Evolutionary conservation across 2,113 vertebrate species (phyloP), one percentile per base, ranked within the genome.

Genomic region (Prietella phreatophila): DNA sequence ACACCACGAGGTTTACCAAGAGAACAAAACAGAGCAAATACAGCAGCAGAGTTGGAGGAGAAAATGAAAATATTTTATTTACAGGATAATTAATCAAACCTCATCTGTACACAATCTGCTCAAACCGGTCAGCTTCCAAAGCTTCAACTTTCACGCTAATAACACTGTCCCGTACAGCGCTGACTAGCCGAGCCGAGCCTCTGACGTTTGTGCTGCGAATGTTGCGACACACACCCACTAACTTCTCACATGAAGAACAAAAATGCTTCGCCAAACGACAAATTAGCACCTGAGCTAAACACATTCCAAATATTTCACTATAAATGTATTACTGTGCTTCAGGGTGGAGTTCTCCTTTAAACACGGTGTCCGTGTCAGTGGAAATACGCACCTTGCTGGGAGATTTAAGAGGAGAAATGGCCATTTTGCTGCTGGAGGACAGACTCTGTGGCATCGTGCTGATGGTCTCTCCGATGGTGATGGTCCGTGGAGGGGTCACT

Each of bases 341-440:
- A 17, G 3, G 20, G 75, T n/a, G 42, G 5, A 53, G n/a, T 63
- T 47, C 19, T 30, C 39, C 50, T 58, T 11, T 63, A 79, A 65
- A 69, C 20, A 79, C 55, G 5, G 75, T n/a, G 75, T 14, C 13
- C 5, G 5, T 27, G 22, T 19, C 17, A 2, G 36, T 82, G 33
- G 9, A 87, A 14, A 60, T 2, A 0, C 73, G 65, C 79, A 99
- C 98, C 97, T 99, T 99, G 95, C 97, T 97, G 93, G 98, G 97
- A 80, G 97, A 98, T 93, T 99, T 99, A 53, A 99, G 96, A 17
- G 98, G 98, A 0, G 98, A 99, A 90, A 99, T 99, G 80, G 98
- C 98, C 85, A 99, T 98, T 95, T 99, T 99, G 94, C 94, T 81
- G 84, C 89, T 97, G 80, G 50, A 33, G 78, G 56, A 73, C 2